phyloP scores from a whole-genome alignment of 2,888 invertebrate species.

The Chesias legatella region DNA sequence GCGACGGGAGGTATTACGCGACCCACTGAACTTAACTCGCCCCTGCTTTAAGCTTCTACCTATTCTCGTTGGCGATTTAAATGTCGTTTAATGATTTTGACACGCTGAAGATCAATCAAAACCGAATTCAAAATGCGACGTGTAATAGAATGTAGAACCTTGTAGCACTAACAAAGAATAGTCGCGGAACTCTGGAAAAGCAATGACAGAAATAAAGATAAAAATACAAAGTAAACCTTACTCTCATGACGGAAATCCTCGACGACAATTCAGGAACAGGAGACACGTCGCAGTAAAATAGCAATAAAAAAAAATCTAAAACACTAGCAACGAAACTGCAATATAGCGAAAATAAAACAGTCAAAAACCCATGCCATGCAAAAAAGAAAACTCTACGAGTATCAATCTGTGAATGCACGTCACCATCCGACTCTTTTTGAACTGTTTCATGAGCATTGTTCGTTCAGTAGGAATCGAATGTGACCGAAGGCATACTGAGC shows the following conservation, averaged over 20 bases:
- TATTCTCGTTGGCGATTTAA: conserved; percentile 39
- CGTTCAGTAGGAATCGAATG: conserved; percentile 49
- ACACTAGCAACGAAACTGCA: conserved; percentile 56
- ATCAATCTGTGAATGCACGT: conserved; percentile 39
- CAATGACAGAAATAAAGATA: background rate
- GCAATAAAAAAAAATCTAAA: conserved; percentile 51
- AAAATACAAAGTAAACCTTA: too few relatives aligned
- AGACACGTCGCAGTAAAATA: conserved; percentile 44
- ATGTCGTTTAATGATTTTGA: conserved; percentile 34
- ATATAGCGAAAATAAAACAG: conserved; percentile 43
- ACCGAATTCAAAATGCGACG: too few relatives aligned
- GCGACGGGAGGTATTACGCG: conserved; percentile 44
- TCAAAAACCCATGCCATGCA: conserved; percentile 73
- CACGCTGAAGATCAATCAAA: conserved; percentile 23
- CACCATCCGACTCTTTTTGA: conserved; percentile 54
- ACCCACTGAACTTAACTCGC: conserved; percentile 46
- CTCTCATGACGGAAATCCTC: conserved; percentile 28
- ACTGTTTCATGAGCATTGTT: conserved; percentile 25
- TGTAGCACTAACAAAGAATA: conserved; percentile 11
- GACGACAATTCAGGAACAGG: conserved; percentile 38
- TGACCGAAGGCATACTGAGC: conserved; percentile 79
- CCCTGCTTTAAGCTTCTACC: conserved; percentile 33
- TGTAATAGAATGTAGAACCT: too few relatives aligned
- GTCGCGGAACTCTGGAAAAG: conserved; percentile 2
- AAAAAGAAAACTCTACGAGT: conserved; percentile 40